Conservation (phyloP, 1,140 invertebrate species). For the Drosophila tani region DNA sequence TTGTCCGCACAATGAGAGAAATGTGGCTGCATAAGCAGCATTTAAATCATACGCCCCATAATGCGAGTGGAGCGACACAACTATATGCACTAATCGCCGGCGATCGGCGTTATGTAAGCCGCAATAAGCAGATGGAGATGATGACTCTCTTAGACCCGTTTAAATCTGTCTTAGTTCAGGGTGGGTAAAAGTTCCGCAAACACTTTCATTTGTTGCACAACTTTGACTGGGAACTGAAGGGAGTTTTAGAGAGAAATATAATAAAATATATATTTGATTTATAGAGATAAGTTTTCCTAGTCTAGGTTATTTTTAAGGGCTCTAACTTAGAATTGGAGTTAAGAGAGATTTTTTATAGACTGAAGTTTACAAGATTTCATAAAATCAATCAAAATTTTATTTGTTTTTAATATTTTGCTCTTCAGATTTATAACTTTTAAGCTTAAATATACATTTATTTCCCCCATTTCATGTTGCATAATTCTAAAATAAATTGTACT, state of each 20-base stretch:
- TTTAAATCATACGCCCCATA: conserved; percentile 68
- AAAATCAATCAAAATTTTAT: too few relatives aligned
- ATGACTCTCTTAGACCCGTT: conserved; percentile 27
- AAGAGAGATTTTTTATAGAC: too few relatives aligned
- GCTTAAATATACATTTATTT: neutral
- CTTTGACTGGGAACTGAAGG: neutral
- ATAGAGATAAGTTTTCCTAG: too few relatives aligned
- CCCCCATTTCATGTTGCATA: neutral
- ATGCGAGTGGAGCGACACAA: conserved; percentile 29
- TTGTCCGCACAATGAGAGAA: conserved; percentile 49
- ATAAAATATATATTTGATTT: too few relatives aligned
- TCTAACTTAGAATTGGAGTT: too few relatives aligned
- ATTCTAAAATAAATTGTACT: neutral
- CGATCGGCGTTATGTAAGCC: conserved; percentile 43
- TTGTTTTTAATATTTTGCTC: too few relatives aligned
- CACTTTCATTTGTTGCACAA: conserved; percentile 67
- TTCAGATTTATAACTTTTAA: too few relatives aligned
- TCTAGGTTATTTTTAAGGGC: too few relatives aligned
- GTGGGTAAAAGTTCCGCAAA: conserved; percentile 69
- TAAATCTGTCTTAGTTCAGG: conserved; percentile 37
- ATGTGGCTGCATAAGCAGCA: conserved; percentile 49
- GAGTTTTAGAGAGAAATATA: neutral
- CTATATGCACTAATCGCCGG: conserved; percentile 61
- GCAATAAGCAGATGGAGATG: neutral
- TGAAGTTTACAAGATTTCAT: too few relatives aligned